A percentile compares a stretch with the other conserved stretches of the same genome.
These are phyloP conservation scores for Eupithecia insigniata DNA, from an alignment of 2,888 invertebrate species.

Conservation along the genomic window DNA sequence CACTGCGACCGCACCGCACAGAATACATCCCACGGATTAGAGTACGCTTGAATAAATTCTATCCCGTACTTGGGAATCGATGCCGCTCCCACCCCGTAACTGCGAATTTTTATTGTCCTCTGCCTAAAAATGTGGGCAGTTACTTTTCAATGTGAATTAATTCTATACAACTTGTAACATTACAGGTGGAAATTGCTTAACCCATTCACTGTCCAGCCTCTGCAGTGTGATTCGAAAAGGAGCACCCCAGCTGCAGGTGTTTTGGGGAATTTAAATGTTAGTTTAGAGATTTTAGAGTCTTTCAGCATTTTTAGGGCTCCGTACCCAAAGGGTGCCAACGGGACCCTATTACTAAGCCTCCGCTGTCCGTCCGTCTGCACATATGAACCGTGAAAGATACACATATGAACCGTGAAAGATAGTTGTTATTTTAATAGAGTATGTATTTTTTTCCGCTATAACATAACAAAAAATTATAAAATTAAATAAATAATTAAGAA, in stretches of 20 bases:
- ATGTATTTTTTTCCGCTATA: too few relatives aligned
- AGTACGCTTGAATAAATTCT: constrained; percentile 52
- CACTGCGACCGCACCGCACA: constrained; percentile 32
- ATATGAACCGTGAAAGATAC: too few relatives aligned
- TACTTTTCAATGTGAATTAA: constrained; percentile 1
- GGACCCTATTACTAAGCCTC: too few relatives aligned
- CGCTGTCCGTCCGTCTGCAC: too few relatives aligned
- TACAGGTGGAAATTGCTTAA: background rate
- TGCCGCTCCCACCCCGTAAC: constrained; percentile 39
- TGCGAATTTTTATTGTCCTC: constrained; percentile 41
- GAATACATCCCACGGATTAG: constrained; percentile 49
- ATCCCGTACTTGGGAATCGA: constrained; percentile 46
- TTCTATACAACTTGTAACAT: background rate
- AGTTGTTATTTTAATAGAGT: too few relatives aligned
- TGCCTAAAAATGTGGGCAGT: background rate
- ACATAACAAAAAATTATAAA: too few relatives aligned
- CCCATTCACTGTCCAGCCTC: background rate
- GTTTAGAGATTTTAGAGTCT: background rate
- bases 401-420: too few relatives aligned
- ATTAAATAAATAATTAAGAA: too few relatives aligned
- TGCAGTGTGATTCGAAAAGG: background rate
- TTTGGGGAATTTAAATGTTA: background rate
- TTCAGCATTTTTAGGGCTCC: too few relatives aligned
- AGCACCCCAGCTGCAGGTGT: background rate
- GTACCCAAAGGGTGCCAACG: too few relatives aligned